A percentile compares a stretch with the other conserved stretches of the same genome.
Evolutionary conservation across 2,888 invertebrate genomes (phyloP).

Genomic region (Synanthedon myopaeformis): DNA sequence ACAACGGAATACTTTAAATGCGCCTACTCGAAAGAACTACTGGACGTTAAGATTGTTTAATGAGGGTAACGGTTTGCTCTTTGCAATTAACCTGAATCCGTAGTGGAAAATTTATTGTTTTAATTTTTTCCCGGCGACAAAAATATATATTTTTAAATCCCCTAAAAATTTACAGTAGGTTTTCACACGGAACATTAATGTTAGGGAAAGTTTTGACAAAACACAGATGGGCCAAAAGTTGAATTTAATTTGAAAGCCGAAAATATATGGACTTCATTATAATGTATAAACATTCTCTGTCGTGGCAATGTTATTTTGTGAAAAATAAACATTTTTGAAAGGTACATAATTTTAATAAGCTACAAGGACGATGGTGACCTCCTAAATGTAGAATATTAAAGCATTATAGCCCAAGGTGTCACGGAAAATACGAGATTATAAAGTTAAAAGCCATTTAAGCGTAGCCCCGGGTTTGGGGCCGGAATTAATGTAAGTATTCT

Average conservation of each 20-base stretch:
- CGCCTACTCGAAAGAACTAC: not conserved
- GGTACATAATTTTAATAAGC: not conserved
- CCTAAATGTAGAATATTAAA: not conserved
- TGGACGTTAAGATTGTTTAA: not conserved
- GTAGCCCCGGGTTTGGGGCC: slow-evolving; percentile 4
- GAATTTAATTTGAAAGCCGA: not conserved
- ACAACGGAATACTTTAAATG: not conserved
- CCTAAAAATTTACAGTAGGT: too few species aligned
- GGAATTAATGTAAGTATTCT: slow-evolving; percentile 9
- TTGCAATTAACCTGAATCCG: not conserved
- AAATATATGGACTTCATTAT: not conserved
- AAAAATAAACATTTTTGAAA: not conserved
- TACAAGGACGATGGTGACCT: not conserved
- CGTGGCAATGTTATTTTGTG: too few species aligned
- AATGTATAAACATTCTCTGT: too few species aligned
- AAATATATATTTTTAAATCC: too few species aligned
- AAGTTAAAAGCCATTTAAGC: slow-evolving; percentile 13
- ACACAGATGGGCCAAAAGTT: too few species aligned
- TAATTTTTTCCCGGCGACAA: too few species aligned
- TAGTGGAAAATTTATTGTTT: not conserved
- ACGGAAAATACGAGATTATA: slow-evolving; percentile 9
- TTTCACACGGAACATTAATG: too few species aligned
- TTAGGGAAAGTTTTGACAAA: too few species aligned
- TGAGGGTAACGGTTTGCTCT: not conserved
- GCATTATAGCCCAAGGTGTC: slow-evolving; percentile 4